phyloP scores from a whole-genome alignment of 2,113 vertebrate genomes.

The Regulus satrapa region DNA sequence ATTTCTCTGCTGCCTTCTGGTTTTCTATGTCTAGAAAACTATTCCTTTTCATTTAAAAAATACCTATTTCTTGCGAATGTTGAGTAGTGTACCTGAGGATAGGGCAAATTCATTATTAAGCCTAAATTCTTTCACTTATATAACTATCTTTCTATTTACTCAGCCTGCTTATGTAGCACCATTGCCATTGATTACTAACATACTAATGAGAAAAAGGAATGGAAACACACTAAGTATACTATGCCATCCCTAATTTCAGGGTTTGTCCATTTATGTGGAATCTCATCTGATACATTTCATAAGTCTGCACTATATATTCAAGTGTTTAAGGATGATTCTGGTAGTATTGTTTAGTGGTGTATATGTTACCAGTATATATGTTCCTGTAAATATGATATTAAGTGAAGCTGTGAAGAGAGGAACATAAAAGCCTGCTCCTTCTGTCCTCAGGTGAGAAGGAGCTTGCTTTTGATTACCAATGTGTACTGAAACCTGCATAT shows the following conservation, averaged over 20 bases:
- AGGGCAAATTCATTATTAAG: slow-evolving; percentile 1
- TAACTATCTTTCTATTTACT: slow-evolving; percentile 40
- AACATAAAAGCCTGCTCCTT: slow-evolving; percentile 47
- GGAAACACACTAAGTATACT: slow-evolving; percentile 34
- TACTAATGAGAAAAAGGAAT: slow-evolving; percentile 64
- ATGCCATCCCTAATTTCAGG: slow-evolving; percentile 60
- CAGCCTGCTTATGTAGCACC: slow-evolving; percentile 71
- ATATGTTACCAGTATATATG: slow-evolving; percentile 59
- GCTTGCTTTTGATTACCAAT: slow-evolving; percentile 40
- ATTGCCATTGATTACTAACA: slow-evolving; percentile 61
- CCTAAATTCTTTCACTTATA: slow-evolving; percentile 22
- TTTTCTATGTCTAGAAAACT: slow-evolving; percentile 24
- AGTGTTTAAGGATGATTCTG: slow-evolving; percentile 82
- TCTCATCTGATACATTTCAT: slow-evolving; percentile 80
- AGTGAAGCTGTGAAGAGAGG: slow-evolving; percentile 62
- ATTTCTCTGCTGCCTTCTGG: slow-evolving; percentile 55
- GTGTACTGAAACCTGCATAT: neutral
- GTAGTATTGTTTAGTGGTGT: slow-evolving; percentile 62
- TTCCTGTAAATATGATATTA: slow-evolving; percentile 56
- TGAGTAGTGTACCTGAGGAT: slow-evolving; percentile 59
- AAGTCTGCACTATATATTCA: slow-evolving; percentile 84
- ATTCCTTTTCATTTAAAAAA: slow-evolving; percentile 58
- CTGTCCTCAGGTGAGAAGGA: slow-evolving; percentile 38
- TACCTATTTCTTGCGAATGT: slow-evolving; percentile 47
- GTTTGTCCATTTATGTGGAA: slow-evolving; percentile 63